Evolutionary conservation across 2,888 invertebrate species (phyloP), one percentile per base, ranked within the genome.

Genomic region (Pristionchus maxplancki): DNA sequence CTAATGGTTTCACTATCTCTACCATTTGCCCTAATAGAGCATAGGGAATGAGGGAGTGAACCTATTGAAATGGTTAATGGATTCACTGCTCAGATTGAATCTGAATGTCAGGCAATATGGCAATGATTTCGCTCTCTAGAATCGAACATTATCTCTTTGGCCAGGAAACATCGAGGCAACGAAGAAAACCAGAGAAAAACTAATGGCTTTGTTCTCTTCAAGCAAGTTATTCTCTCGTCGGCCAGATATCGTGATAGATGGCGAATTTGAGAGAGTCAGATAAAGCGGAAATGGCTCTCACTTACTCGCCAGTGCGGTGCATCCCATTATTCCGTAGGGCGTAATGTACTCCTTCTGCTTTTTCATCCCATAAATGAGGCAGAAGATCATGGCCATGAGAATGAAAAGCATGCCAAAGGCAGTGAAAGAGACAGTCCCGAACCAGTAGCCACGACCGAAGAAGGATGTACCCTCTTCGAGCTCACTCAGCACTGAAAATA

Each of bases 381-480:
- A 74, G 67, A 74, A 53, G n/a, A 71, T 67, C 50, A 87, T 53
- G 20, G 88, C 88, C 9, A 88, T 62, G 9, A 78, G 81, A 48
- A 81, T 88, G 78, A 78, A 88, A n/a, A 88, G 62, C 78, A 88
- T 88, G 5, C 58, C 81, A 24, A 88, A 62, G 37, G 78, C 78
- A 15, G 81, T 78, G 88, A 88, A 81, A 0, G 78, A 88, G 24
- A 88, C 88, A 0, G 81, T 88, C n/a, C 88, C 88, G 44, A 88
- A 58, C 88, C 88, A 88, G 40, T 78, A 88, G 4, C 88, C 88
- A 9, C 58, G 64, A 15, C 88, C 88, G 62, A 88, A 81, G 88
- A 88, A 88, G 78, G 88, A 81, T 11, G 78, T 81, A 6, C 81
- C 62, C 40, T 88, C 88, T 20, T 62, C 78, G 13, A 88, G 40